A percentile compares a stretch with the other conserved stretches of the same genome.
phyloP scores from a whole-genome alignment of 2,113 vertebrate genomes.

The Cichladusa arquata region DNA sequence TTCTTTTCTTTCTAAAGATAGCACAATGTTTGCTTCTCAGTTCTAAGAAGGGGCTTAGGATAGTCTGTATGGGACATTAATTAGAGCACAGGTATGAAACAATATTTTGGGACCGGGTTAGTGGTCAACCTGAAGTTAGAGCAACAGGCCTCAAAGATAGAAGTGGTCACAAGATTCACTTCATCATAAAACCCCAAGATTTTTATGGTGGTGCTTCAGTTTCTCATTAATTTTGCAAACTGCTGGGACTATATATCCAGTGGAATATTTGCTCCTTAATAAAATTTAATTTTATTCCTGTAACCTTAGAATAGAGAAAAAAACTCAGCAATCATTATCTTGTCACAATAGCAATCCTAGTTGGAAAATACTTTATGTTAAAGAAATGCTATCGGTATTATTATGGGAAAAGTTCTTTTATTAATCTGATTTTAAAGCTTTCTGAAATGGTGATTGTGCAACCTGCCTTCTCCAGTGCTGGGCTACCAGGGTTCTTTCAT shows the following conservation, averaged over 20 bases:
- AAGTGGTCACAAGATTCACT: neutral
- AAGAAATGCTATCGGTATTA: neutral
- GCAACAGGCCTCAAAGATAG: neutral
- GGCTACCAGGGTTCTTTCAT: neutral
- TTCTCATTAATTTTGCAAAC: neutral
- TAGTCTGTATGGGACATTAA: neutral
- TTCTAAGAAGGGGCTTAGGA: neutral
- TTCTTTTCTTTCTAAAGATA: neutral
- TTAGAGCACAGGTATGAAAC: neutral
- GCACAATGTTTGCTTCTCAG: neutral
- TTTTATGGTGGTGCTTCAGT: neutral
- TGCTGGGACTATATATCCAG: neutral
- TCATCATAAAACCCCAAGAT: neutral
- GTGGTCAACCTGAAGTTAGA: neutral
- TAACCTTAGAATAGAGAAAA: neutral
- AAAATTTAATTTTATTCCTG: neutral
- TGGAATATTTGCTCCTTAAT: neutral
- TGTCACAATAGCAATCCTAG: neutral
- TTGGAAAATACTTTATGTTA: neutral
- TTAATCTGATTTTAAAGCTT: neutral
- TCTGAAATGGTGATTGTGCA: neutral
- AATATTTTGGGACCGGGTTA: neutral
- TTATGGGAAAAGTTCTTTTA: neutral
- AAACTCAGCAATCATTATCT: neutral
- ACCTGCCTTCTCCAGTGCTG: neutral